phyloP scores from a whole-genome alignment of 2,113 vertebrate species.

The Xenopus borealis region DNA sequence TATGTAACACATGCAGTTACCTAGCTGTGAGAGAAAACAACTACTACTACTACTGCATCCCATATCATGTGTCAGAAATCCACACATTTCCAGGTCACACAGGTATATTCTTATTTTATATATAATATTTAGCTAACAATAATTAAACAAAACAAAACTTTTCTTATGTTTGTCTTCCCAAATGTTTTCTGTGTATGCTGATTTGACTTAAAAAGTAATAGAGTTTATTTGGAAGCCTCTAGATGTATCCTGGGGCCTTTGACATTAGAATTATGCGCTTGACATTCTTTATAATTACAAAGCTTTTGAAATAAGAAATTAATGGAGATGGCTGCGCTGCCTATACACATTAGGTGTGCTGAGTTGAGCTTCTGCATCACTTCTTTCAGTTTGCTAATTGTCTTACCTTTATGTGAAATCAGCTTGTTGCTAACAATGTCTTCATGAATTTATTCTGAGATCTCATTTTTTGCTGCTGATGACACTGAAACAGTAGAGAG shows the following conservation, averaged over 20 bases:
- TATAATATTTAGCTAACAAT: too few species aligned
- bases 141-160: too few species aligned
- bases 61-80: too few species aligned
- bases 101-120: too few species aligned
- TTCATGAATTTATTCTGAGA: constrained; percentile 25
- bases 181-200: too few species aligned
- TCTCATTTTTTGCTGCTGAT: constrained; percentile 21
- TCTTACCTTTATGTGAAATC: constrained; percentile 39
- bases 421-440: constrained; percentile 31
- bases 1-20: too few species aligned
- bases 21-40: too few species aligned
- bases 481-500: not conserved
- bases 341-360: constrained; percentile 42
- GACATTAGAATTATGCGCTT: constrained; percentile 43
- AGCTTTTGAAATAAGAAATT: constrained; percentile 41
- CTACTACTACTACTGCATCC: too few species aligned
- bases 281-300: constrained; percentile 42
- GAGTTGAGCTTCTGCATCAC: constrained; percentile 37
- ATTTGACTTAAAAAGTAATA: not conserved
- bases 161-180: too few species aligned
- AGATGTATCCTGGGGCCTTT: constrained; percentile 15
- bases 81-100: too few species aligned
- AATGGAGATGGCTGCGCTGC: constrained; percentile 36
- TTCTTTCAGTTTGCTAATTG: constrained; percentile 33
- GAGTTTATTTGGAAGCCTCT: constrained; percentile 25